These are phyloP conservation scores for Elaphurus davidianus DNA, from an alignment of 2,113 vertebrate genomes.

Conservation along the genomic window DNA sequence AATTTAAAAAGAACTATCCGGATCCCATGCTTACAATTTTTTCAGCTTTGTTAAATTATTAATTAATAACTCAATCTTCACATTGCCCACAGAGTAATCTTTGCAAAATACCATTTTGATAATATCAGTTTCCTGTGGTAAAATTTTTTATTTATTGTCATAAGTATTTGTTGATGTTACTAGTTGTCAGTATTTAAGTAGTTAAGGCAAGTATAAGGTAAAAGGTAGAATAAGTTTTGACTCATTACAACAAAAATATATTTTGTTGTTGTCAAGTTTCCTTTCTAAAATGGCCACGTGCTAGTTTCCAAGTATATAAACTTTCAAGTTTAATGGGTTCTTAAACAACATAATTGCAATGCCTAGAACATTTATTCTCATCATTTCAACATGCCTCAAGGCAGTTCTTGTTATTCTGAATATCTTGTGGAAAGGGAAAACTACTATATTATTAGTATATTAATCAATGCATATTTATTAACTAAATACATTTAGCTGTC, in stretches of 20 bases:
- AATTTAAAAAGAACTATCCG: background rate
- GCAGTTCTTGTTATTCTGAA: slow-evolving; percentile 3
- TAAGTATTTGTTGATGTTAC: background rate
- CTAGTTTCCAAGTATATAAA: background rate
- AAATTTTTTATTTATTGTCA: background rate
- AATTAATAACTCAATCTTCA: background rate
- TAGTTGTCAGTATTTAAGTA: background rate
- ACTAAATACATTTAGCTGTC: background rate
- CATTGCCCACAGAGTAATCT: background rate
- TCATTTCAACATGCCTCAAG: background rate
- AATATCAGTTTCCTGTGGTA: background rate
- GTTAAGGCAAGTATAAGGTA: background rate
- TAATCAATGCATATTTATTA: slow-evolving; percentile 20
- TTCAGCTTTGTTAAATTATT: slow-evolving; percentile 19
- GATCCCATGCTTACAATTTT: background rate
- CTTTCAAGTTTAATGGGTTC: background rate
- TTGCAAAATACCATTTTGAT: background rate
- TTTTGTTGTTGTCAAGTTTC: background rate
- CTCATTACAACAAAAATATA: background rate
- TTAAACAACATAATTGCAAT: background rate
- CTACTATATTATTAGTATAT: background rate
- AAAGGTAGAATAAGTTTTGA: background rate
- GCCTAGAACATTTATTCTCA: background rate
- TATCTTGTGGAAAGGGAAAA: slow-evolving; percentile 1
- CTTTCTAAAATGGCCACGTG: background rate